Percentiles rank a stretch among this genome's conserved stretches.
phyloP scores from a whole-genome alignment of 2,797 vertebrate species.

The Chloroceryle amazona region DNA sequence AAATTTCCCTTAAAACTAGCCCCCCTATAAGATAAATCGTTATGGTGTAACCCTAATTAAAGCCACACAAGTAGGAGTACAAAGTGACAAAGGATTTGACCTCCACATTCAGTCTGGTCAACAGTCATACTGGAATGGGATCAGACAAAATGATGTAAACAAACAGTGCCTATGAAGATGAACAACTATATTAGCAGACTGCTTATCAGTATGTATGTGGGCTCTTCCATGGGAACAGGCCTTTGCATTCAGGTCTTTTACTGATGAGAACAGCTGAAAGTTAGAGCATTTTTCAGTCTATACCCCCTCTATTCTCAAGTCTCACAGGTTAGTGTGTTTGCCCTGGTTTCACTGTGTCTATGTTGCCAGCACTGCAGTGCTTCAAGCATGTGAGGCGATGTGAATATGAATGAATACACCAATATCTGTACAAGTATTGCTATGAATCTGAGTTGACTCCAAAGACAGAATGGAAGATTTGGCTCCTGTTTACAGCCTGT shows the following conservation, averaged over 20 bases:
- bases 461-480: not conserved
- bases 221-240: not conserved
- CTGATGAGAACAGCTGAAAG: not conserved
- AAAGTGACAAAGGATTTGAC: not conserved
- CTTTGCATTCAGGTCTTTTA: not conserved
- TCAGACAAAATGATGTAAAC: not conserved
- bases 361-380: fast-evolving
- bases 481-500: not conserved
- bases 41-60: not conserved
- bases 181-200: fast-evolving
- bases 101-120: not conserved
- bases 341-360: not conserved
- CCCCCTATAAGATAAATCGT: not conserved
- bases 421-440: not conserved
- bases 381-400: not conserved
- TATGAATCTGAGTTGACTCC: not conserved
- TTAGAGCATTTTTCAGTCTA: not conserved
- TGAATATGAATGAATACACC: not conserved
- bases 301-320: not conserved
- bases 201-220: not conserved
- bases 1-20: not conserved
- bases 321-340: fast-evolving
- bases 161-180: not conserved
- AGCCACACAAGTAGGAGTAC: not conserved
- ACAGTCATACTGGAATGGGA: not conserved